Conservation (phyloP, 2,113 vertebrate species). For the Pyrgilauda ruficollis region DNA sequence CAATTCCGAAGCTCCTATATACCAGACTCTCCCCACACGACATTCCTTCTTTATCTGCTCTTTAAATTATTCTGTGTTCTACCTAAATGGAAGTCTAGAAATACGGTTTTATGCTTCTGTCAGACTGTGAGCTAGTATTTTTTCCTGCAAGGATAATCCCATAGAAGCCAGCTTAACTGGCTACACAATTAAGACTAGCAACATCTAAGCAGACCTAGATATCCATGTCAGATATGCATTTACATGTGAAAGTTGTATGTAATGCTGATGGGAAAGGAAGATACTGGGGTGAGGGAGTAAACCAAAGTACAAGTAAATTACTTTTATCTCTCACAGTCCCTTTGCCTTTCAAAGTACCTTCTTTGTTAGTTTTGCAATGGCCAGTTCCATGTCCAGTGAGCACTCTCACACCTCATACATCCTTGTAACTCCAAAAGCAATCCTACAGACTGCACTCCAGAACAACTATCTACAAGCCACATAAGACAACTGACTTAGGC, state of each 20-base stretch:
- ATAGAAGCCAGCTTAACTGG: not conserved
- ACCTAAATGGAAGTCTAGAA: not conserved
- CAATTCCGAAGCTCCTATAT: not conserved
- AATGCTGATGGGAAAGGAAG: not conserved
- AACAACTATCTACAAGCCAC: not conserved
- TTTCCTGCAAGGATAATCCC: not conserved
- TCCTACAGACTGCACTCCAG: not conserved
- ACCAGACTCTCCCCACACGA: not conserved
- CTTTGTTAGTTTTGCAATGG: not conserved
- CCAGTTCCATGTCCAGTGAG: not conserved
- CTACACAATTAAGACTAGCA: not conserved
- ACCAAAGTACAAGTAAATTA: not conserved
- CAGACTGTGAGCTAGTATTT: not conserved
- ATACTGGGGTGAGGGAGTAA: not conserved
- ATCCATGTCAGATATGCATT: not conserved
- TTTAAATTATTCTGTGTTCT: not conserved
- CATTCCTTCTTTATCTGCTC: not conserved
- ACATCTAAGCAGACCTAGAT: not conserved
- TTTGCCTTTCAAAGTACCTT: not conserved
- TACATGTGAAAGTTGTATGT: not conserved
- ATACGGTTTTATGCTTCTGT: not conserved
- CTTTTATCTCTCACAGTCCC: not conserved
- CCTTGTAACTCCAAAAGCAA: not conserved
- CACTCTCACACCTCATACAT: not conserved
- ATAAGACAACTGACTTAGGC: not conserved